These are phyloP conservation scores for Prionace glauca DNA, from an alignment of 2,797 vertebrate genomes.

Conservation along the genomic window DNA sequence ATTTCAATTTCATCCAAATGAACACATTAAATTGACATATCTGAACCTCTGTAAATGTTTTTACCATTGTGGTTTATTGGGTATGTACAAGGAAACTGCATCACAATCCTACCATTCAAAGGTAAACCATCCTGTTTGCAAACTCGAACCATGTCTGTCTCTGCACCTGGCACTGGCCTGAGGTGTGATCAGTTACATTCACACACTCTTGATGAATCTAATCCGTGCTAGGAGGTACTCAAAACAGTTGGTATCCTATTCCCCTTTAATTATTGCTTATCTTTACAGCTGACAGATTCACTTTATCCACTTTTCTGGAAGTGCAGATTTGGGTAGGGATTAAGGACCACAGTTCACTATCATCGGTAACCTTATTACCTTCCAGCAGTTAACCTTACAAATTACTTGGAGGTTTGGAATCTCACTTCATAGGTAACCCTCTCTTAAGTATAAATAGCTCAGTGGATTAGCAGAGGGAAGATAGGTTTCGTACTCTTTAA, in stretches of 20 bases:
- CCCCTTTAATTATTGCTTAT: slow-evolving; percentile 31
- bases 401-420: background rate
- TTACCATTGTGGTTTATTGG: background rate
- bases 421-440: background rate
- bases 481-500: background rate
- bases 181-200: background rate
- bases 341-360: background rate
- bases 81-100: background rate
- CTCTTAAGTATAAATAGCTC: background rate
- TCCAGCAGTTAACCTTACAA: slow-evolving; percentile 12
- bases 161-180: slow-evolving; percentile 1
- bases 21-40: background rate
- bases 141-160: background rate
- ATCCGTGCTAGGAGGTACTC: slow-evolving; percentile 20
- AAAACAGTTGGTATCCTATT: slow-evolving; percentile 1
- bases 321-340: background rate
- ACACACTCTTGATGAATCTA: background rate
- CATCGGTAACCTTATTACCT: background rate
- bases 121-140: background rate
- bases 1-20: background rate
- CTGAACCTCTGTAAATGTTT: background rate
- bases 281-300: slow-evolving; percentile 29
- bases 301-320: slow-evolving; percentile 5
- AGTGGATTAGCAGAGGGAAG: slow-evolving; percentile 17
- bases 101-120: background rate